Base-by-base conservation (phyloP, 2,888 invertebrate species). In the Argyresthia albistria region DNA sequence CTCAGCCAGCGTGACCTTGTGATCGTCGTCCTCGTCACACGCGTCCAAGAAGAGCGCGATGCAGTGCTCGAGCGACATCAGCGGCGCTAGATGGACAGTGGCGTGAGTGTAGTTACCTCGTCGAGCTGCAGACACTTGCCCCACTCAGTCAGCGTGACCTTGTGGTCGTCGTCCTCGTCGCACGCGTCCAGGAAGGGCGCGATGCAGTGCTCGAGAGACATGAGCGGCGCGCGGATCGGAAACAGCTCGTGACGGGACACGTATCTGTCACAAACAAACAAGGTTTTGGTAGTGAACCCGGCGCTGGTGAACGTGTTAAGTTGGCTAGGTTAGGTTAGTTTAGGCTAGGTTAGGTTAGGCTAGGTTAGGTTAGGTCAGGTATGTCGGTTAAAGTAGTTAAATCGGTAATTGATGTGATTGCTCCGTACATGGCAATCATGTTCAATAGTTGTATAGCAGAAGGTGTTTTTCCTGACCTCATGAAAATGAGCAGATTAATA, bases 181-280 rank as follows among this genome's bases (percentile, higher is more conserved):
- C 99, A 99, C 35, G 89, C 89, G 81, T 97, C 94, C 58, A 98
- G 91, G 91, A 99, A 99, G 43, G 97, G 97, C 56, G 96, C 95
- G 80, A 98, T 98, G 88, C 99, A 99, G 78, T 98, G 98, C 84
- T 99, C 99, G 83, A 99, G 91, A 42, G 97, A 92, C 91, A 98
- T 94, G 59, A 99, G 89, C 2, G 97, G 97, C 51, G 98, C 98
- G 56, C 97, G 92, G 74, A 98, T 96, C 52, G 97, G 97, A 90
- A 97, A 97, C 69, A 99, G 89, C 86, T 99, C 98, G 88, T 97
- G 97, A 43, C 96, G 92, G 35, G 97, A 97, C 46, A 99, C 96
- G 59, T 91, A 81, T 53, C 78, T 80, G 64, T 3, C n/a, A n/a
- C n/a, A n/a, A n/a, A n/a, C n/a, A n/a, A n/a, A n/a, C 11, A 35